phyloP scores from a whole-genome alignment of 2,113 vertebrate genomes.

The Ailurus styani region DNA sequence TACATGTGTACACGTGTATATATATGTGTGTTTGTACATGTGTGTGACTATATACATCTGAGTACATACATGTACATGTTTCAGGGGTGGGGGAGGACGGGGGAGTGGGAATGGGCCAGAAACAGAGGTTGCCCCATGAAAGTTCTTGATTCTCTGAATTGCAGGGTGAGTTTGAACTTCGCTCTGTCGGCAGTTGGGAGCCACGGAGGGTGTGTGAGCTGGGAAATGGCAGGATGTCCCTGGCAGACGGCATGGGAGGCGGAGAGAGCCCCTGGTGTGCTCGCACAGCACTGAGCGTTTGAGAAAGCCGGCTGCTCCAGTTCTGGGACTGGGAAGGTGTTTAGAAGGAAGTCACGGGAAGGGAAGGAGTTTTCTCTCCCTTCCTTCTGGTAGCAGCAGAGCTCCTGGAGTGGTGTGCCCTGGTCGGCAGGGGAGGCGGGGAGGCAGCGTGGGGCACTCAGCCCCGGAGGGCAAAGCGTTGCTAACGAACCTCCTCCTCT shows the following conservation, averaged over 20 bases:
- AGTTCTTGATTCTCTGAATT: neutral
- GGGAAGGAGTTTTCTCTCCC: neutral
- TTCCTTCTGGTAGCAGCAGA: neutral
- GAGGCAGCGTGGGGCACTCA: neutral
- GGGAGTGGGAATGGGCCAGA: neutral
- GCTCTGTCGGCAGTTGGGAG: neutral
- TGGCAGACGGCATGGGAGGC: neutral
- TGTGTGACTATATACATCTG: neutral
- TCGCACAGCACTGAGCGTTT: no score
- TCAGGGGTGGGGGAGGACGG: neutral
- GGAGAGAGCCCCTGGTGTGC: neutral
- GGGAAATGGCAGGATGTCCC: neutral
- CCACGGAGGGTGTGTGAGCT: neutral
- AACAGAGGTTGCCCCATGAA: neutral
- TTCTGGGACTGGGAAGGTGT: neutral
- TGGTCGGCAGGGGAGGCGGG: fast-evolving
- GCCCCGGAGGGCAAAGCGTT: fast-evolving
- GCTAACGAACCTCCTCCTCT: fast-evolving
- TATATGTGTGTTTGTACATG: neutral
- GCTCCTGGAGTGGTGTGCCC: neutral
- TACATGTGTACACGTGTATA: neutral
- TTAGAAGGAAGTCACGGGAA: neutral
- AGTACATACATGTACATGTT: neutral
- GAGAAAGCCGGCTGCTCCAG: neutral
- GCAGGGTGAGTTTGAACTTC: neutral